Conservation (phyloP, 2,797 vertebrate species). For the Ptychadena robeensis region DNA sequence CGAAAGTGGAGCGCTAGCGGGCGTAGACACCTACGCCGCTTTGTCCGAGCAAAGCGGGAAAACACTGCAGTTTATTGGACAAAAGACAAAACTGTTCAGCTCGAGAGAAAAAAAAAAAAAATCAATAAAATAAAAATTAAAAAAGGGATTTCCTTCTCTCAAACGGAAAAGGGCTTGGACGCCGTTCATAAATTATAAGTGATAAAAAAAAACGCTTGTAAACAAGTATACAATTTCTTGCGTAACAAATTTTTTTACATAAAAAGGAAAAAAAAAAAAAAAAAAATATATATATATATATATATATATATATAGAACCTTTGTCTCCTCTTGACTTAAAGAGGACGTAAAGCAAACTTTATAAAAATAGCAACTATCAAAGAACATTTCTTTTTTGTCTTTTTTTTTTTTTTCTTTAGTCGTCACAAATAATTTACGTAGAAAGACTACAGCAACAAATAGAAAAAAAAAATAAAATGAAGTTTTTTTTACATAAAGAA, state of each 20-base stretch:
- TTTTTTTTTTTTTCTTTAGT: constrained; percentile 69
- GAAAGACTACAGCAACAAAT: constrained; percentile 75
- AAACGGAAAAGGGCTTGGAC: constrained; percentile 71
- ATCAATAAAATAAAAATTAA: constrained; percentile 60
- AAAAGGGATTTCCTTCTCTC: constrained; percentile 71
- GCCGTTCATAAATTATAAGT: constrained; percentile 70
- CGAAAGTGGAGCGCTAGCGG: constrained; percentile 63
- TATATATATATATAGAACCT: constrained; percentile 67
- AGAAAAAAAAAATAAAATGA: constrained; percentile 80
- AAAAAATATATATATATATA: too few species aligned
- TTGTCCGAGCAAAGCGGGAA: neutral
- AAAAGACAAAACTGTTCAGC: neutral
- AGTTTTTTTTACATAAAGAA: constrained; percentile 79
- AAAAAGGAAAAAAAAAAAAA: constrained; percentile 70
- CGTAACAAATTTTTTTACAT: constrained; percentile 71
- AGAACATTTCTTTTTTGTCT: constrained; percentile 67
- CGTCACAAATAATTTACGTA: constrained; percentile 80
- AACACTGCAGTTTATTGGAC: too few species aligned
- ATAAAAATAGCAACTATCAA: constrained; percentile 83
- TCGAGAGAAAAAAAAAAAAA: constrained; percentile 63
- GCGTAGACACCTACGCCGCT: constrained; percentile 1
- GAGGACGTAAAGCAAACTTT: constrained; percentile 69
- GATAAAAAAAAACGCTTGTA: constrained; percentile 74
- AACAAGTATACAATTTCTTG: constrained; percentile 74
- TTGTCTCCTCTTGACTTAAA: constrained; percentile 65